Percentiles rank a stretch among this genome's conserved stretches.
These are phyloP conservation scores for Aphelenchoides avenae DNA, from an alignment of 1,140 invertebrate species.

Conservation along the genomic window DNA sequence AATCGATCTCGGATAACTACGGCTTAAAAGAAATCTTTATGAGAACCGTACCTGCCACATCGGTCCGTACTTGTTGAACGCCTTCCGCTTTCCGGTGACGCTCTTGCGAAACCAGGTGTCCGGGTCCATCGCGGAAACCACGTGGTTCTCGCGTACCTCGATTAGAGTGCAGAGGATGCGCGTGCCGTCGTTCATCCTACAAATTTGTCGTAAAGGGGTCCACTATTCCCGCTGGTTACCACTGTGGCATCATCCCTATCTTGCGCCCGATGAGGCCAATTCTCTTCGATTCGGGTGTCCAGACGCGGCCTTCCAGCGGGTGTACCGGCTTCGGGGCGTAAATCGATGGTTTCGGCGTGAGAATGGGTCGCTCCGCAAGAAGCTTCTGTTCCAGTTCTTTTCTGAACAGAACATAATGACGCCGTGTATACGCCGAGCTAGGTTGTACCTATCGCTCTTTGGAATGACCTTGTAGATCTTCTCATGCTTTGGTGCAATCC, in stretches of 20 bases:
- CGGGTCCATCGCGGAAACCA: constrained; percentile 46
- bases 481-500: too few species aligned
- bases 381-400: too few species aligned
- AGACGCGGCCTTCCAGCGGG: too few species aligned
- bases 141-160: constrained; percentile 50
- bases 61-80: constrained; percentile 47
- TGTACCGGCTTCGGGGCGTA: too few species aligned
- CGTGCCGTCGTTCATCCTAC: constrained; percentile 46
- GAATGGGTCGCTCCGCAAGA: too few species aligned
- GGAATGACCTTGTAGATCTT: too few species aligned
- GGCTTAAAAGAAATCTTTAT: background rate
- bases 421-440: too few species aligned
- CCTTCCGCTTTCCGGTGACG: constrained; percentile 51
- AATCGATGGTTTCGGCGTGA: too few species aligned
- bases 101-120: constrained; percentile 46
- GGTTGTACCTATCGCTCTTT: too few species aligned
- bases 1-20: constrained; percentile 16
- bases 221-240: constrained; percentile 62
- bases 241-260: constrained; percentile 85
- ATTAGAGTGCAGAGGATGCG: constrained; percentile 54
- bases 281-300: constrained; percentile 65
- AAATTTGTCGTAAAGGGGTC: constrained; percentile 14
- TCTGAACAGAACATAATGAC: too few species aligned
- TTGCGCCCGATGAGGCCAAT: constrained; percentile 84
- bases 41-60: constrained; percentile 42